Evolutionary conservation across 2,888 invertebrate species (phyloP).

Genomic region (Acanthosoma haemorrhoidale): DNA sequence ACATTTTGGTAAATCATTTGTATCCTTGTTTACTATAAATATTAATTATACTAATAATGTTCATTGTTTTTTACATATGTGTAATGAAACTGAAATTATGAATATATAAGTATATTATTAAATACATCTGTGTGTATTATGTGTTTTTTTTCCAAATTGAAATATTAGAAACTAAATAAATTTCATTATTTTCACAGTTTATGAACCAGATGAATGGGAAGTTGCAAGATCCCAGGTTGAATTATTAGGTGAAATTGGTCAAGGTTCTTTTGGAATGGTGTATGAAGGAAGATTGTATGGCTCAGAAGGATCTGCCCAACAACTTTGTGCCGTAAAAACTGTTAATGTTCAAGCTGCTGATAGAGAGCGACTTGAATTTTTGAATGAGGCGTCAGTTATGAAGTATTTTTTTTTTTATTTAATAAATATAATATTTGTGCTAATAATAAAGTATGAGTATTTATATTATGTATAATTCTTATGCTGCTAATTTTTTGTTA

Average conservation of each 20-base stretch:
- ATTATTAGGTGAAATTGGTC: conserved; percentile 55
- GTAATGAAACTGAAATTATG: too few relatives aligned
- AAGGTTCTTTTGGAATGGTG: conserved; percentile 71
- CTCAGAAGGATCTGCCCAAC: conserved; percentile 45
- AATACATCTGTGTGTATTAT: neutral
- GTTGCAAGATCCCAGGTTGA: conserved; percentile 56
- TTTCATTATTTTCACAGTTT: conserved; percentile 44
- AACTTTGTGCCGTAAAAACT: conserved; percentile 60
- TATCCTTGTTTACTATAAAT: too few relatives aligned
- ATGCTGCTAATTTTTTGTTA: conserved; percentile 39
- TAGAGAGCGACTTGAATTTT: conserved; percentile 58
- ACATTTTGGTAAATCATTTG: too few relatives aligned
- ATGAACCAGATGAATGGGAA: conserved; percentile 68
- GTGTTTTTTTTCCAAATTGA: too few relatives aligned
- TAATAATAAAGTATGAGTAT: neutral
- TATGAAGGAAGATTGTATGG: conserved; percentile 53
- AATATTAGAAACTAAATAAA: too few relatives aligned
- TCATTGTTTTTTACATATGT: too few relatives aligned
- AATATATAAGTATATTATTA: neutral
- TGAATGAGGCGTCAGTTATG: conserved; percentile 69
- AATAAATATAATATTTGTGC: neutral
- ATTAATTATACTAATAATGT: too few relatives aligned
- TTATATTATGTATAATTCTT: neutral
- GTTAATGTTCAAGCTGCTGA: conserved; percentile 55
- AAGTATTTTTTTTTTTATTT: conserved; percentile 51